Base-by-base conservation (phyloP, 2,888 invertebrate genomes). In the Sinelater perroti region DNA sequence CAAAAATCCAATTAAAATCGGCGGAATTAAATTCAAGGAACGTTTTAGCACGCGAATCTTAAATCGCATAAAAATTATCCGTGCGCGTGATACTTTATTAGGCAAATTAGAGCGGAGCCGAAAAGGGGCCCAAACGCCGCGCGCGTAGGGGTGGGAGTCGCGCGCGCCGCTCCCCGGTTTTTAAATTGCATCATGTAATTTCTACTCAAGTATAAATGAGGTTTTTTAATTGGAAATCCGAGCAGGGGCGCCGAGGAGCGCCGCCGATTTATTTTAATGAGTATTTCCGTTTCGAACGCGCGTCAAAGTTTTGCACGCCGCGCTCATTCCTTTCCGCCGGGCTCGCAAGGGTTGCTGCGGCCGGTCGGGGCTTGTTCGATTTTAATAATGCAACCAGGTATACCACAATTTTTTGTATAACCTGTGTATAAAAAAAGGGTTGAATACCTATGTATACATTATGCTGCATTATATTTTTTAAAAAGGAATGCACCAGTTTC, bases 11-110 rank as follows among this genome's bases (percentile, higher is more conserved):
- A 78, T 78, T 77, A 78, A 75, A 75, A 72, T 63, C 63, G 60
- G 58, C 64, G 72, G 71, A 76, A 77, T 77, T 77, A 76, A 76
- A 76, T 76, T 74, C 74, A 64, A 72, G 71, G 71, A 74, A 75
- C 74, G 75, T 75, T 76, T 76, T 75, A 75, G 76, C 77, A 76
- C 74, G 76, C 74, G 75, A 77, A 77, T 75, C 76, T 75, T 67
- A 73, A 77, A 77, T 78, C 78, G 76, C 72, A 77, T 77, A 77
- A 77, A 78, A 77, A 76, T 76, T 76, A 76, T 75, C 72, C 77
- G 78, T 77, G 77, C 78, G 75, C 75, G 72, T 77, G 75, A 77
- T 76, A 76, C 73, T 76, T 75, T 75, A 76, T 76, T 75, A 75
- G 74, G 70, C 65, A 64, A 65, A 69, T 62, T 65, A 63, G 63